Percentiles rank a stretch among this genome's conserved stretches.
Conservation (phyloP, 1,140 invertebrate species). For the Drosophila micromelanica region DNA sequence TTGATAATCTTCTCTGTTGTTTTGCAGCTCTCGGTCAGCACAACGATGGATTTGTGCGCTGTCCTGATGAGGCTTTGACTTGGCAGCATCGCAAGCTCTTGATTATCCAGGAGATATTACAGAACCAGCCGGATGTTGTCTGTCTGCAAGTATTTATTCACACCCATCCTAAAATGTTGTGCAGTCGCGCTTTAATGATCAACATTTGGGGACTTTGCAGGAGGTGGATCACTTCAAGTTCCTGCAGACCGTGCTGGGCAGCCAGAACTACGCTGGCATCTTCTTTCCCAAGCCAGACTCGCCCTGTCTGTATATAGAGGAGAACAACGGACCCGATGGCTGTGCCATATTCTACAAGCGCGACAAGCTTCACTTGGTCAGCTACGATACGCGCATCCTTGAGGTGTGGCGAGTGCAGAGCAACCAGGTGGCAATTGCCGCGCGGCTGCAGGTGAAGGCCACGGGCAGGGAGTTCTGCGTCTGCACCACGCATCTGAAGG, state of each 20-base stretch:
- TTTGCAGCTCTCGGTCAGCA: conserved; percentile 88
- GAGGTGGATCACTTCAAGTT: conserved; percentile 92
- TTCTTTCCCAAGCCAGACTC: conserved; percentile 93
- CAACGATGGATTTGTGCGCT: conserved; percentile 90
- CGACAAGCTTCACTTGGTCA: conserved; percentile 87
- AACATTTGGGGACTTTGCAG: conserved; percentile 71
- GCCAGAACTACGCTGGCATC: conserved; percentile 89
- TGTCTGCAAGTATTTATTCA: conserved; percentile 87
- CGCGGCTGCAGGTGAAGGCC: conserved; percentile 85
- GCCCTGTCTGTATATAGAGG: conserved; percentile 90
- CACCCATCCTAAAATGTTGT: conserved; percentile 59
- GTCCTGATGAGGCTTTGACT: conserved; percentile 89
- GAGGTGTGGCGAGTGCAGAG: conserved; percentile 89
- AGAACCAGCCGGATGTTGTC: conserved; percentile 89
- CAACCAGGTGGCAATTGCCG: conserved; percentile 90
- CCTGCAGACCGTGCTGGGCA: conserved; percentile 86
- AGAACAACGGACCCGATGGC: conserved; percentile 92
- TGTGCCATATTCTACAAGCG: conserved; percentile 91
- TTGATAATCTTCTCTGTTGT: conserved; percentile 16
- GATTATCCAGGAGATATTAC: conserved; percentile 90
- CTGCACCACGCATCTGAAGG: conserved; percentile 91
- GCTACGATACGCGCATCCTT: conserved; percentile 87
- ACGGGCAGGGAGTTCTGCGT: conserved; percentile 88
- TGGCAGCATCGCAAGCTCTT: conserved; percentile 89
- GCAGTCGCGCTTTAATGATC: conserved; percentile 62